Conservation (phyloP, 2,797 vertebrate genomes). For the Margarornis squamiger region DNA sequence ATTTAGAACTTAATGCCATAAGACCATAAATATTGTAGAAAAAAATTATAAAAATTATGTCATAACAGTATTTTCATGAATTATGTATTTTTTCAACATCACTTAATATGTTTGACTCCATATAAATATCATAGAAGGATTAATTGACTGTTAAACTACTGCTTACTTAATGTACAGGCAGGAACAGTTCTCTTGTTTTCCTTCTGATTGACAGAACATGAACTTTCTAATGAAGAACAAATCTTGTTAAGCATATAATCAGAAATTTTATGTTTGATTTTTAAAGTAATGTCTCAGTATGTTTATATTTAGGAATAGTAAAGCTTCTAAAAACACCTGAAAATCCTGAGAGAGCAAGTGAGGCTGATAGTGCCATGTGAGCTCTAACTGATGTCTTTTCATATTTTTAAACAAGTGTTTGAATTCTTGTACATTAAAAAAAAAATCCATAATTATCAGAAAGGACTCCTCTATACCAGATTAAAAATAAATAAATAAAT, state of each 20-base stretch:
- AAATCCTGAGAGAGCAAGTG: not conserved
- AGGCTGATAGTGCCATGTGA: not conserved
- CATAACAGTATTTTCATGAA: not conserved
- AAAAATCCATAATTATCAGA: not conserved
- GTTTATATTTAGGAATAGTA: not conserved
- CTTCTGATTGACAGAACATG: not conserved
- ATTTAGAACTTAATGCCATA: not conserved
- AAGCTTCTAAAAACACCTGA: not conserved
- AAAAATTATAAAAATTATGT: not conserved
- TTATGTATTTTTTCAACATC: not conserved
- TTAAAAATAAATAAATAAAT: no score
- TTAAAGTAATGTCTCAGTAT: not conserved
- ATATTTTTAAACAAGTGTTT: not conserved
- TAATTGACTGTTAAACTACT: not conserved
- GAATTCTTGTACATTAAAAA: not conserved
- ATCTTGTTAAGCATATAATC: not conserved
- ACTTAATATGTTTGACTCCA: not conserved
- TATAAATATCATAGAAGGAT: conserved; percentile 2
- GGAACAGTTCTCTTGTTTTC: not conserved
- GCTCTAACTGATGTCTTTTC: not conserved
- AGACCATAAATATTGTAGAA: not conserved
- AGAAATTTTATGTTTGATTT: not conserved
- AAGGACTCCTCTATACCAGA: not conserved
- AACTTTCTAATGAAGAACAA: not conserved
- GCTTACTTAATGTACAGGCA: not conserved